Evolutionary conservation across 1,140 invertebrate species (phyloP).

Genomic region (Zaprionus capensis): DNA sequence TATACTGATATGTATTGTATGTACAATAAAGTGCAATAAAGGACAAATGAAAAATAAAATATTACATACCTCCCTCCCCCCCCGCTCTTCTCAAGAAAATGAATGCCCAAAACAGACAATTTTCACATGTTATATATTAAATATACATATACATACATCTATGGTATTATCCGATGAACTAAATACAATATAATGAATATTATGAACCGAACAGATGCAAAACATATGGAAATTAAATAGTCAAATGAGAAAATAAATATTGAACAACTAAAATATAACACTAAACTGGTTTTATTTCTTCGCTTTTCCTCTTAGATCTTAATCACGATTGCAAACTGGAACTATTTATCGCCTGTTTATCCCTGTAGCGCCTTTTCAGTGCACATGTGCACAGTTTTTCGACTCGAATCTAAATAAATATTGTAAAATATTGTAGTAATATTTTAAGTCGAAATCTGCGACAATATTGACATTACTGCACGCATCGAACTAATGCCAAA

Average conservation of each 20-base stretch:
- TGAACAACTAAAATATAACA: conserved; percentile 63
- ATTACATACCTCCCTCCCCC: conserved; percentile 10
- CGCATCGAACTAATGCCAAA: no score
- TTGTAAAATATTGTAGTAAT: conserved; percentile 66
- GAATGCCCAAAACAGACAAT: conserved; percentile 23
- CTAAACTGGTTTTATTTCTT: neutral
- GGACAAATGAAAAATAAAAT: conserved; percentile 12
- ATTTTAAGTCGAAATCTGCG: no score
- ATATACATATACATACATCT: conserved; percentile 51
- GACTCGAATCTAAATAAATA: conserved; percentile 63
- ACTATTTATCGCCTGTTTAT: conserved; percentile 60
- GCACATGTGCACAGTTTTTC: conserved; percentile 65
- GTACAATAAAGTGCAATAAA: conserved; percentile 67
- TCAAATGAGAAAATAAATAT: conserved; percentile 81
- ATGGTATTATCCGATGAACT: conserved; percentile 73
- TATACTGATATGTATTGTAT: conserved; percentile 50
- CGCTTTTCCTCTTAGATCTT: neutral
- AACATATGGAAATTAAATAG: conserved; percentile 66
- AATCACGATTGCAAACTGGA: conserved; percentile 15
- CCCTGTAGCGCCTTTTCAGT: neutral
- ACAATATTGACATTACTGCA: no score
- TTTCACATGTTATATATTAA: conserved; percentile 74
- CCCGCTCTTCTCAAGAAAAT: neutral
- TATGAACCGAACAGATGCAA: conserved; percentile 46
- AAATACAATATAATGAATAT: conserved; percentile 66